Conservation (phyloP, 35 echinoderm and acorn worm species). For the Amphiura filiformis region DNA sequence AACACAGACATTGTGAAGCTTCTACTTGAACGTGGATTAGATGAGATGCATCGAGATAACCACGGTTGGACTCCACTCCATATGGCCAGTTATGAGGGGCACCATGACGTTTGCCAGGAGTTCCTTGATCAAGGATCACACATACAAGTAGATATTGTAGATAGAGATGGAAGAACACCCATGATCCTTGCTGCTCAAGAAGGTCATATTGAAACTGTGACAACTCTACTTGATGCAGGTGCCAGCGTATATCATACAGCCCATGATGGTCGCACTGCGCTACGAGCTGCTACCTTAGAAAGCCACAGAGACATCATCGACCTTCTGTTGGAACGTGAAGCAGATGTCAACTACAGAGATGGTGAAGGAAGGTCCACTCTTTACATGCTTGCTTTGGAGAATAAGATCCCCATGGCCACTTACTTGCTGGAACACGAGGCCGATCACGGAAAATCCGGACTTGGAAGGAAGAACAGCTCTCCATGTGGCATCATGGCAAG, state of each 20-base stretch:
- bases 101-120: constrained; percentile 80
- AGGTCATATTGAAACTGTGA: constrained; percentile 78
- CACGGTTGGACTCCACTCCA: constrained; percentile 97
- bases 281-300: constrained; percentile 84
- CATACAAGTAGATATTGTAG: constrained; percentile 74
- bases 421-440: constrained; percentile 72
- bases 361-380: constrained; percentile 92
- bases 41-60: constrained; percentile 99
- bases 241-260: constrained; percentile 61
- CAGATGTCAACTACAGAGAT: constrained; percentile 90
- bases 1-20: constrained; percentile 82
- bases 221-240: constrained; percentile 56
- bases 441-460: constrained; percentile 71
- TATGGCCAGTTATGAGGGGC: constrained; percentile 93
- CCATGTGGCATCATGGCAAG: constrained; percentile 99
- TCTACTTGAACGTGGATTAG: constrained; percentile 84
- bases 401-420: constrained; percentile 77
- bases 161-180: constrained; percentile 91
- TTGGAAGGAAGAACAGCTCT: constrained; percentile 89
- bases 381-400: constrained; percentile 94
- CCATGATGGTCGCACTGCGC: constrained; percentile 88
- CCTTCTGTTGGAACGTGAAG: constrained; percentile 65
- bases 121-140: constrained; percentile 77
- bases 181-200: constrained; percentile 92
- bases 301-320: constrained; percentile 75